Conservation (phyloP, 2,888 invertebrate species). For the Rhingia campestris region DNA sequence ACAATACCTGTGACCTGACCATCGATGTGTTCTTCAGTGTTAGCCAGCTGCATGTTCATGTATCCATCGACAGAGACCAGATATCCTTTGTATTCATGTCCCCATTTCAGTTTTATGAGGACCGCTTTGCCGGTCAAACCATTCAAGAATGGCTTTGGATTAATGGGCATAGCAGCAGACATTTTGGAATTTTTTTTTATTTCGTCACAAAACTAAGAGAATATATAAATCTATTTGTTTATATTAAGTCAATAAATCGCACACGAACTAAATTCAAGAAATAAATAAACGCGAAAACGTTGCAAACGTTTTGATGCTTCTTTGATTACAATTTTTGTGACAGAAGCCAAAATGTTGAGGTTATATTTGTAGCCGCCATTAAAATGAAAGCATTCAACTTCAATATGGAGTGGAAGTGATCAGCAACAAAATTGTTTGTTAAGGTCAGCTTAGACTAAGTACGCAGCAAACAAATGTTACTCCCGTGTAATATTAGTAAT, state of each 20-base stretch:
- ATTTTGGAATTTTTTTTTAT: conserved; percentile 75
- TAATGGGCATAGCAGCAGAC: conserved; percentile 95
- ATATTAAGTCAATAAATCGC: background rate
- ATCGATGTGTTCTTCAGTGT: conserved; percentile 98
- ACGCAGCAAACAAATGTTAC: too few relatives aligned
- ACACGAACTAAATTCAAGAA: background rate
- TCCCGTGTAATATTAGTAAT: too few relatives aligned
- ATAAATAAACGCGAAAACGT: background rate
- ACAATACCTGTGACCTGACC: conserved; percentile 91
- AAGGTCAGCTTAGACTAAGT: too few relatives aligned
- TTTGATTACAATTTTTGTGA: conserved; percentile 54
- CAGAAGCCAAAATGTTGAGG: conserved; percentile 44
- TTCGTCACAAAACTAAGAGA: conserved; percentile 7
- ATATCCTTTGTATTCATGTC: conserved; percentile 99
- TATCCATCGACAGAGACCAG: conserved; percentile 99
- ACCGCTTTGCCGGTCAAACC: conserved; percentile 98
- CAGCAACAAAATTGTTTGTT: background rate
- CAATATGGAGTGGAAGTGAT: background rate
- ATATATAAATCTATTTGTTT: background rate
- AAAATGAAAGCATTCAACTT: conserved; percentile 6
- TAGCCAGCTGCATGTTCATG: conserved; percentile 99
- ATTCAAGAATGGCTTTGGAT: conserved; percentile 99
- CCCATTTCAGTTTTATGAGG: conserved; percentile 99
- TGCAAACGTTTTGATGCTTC: conserved; percentile 42
- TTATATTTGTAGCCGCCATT: conserved; percentile 48